A percentile compares a stretch with the other conserved stretches of the same genome.
These are phyloP conservation scores for Drosophila recens DNA, from an alignment of 2,888 invertebrate species.

Conservation along the genomic window DNA sequence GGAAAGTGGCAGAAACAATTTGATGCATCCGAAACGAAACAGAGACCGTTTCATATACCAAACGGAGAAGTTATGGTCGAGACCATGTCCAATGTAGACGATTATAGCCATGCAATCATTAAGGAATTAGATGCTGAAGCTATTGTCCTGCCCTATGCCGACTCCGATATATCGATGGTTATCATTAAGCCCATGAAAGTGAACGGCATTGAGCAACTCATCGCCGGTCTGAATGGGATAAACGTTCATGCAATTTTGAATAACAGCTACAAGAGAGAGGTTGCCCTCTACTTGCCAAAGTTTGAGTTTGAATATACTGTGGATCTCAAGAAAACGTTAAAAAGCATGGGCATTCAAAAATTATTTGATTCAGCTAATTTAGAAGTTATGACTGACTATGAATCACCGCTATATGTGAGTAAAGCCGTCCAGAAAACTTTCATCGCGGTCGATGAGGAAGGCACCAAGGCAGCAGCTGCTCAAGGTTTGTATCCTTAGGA, in stretches of 20 bases:
- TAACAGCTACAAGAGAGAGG: no score
- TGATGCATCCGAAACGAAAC: no score
- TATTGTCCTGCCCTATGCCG: no score
- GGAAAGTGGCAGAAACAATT: no score
- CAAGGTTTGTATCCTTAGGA: neutral
- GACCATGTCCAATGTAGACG: no score
- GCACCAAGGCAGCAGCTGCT: neutral
- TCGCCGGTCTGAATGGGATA: neutral
- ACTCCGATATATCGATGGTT: neutral
- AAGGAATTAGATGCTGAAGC: no score
- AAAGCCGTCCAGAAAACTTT: neutral
- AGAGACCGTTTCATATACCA: no score
- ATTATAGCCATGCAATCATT: no score
- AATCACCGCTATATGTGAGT: neutral
- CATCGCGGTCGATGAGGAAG: neutral
- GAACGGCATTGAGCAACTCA: neutral
- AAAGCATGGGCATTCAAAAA: neutral
- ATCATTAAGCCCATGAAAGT: neutral
- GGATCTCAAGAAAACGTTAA: neutral
- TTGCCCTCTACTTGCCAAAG: neutral
- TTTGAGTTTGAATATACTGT: neutral
- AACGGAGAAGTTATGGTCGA: no score
- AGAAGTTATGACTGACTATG: neutral
- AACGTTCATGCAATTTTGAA: neutral
- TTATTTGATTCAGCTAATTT: neutral